These are phyloP conservation scores for Aselliscus stoliczkanus DNA, from an alignment of 2,797 vertebrate species.

Conservation along the genomic window DNA sequence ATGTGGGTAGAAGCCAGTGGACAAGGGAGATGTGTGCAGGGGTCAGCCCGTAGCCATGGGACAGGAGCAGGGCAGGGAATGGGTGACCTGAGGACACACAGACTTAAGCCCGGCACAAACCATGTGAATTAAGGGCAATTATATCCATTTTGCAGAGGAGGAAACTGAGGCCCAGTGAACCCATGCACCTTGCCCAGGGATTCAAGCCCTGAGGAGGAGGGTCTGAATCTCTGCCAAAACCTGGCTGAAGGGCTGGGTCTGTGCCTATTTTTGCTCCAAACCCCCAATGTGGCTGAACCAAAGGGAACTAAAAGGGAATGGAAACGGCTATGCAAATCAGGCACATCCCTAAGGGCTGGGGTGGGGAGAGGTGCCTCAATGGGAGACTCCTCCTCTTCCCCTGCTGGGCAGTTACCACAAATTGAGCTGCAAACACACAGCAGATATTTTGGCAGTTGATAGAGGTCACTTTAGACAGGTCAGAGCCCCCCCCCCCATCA, in stretches of 20 bases:
- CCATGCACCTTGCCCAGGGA: background rate
- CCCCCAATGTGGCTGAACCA: background rate
- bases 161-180: background rate
- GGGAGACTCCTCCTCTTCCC: background rate
- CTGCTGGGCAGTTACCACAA: background rate
- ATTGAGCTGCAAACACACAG: background rate
- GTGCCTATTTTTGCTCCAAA: background rate
- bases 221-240: background rate
- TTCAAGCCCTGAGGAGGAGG: background rate
- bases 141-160: background rate
- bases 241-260: background rate
- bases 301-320: background rate
- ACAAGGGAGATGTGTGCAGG: background rate
- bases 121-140: background rate
- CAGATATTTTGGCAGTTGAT: slow-evolving; percentile 27
- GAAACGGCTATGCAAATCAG: slow-evolving; percentile 58
- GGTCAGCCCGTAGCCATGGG: background rate
- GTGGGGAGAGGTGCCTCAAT: background rate
- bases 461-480: background rate
- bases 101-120: background rate
- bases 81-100: background rate
- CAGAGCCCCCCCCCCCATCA: too few species aligned
- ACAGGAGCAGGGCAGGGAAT: background rate
- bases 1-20: background rate
- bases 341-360: background rate